phyloP scores from a whole-genome alignment of 2,888 invertebrate genomes.

The Mactromeris polynyma region DNA sequence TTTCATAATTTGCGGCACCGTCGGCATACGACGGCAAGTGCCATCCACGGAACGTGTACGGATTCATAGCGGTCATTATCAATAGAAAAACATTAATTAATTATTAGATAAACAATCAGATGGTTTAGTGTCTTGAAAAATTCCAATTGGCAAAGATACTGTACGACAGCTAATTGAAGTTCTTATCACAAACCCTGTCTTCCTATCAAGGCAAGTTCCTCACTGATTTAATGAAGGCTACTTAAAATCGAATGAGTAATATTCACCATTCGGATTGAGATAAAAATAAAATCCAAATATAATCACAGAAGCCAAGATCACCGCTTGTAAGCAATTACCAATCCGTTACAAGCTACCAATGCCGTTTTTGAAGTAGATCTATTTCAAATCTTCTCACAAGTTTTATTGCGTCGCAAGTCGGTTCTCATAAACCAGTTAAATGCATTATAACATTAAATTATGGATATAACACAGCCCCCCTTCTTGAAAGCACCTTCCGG shows the following conservation, averaged over 20 bases:
- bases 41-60: constrained; percentile 83
- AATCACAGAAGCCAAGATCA: background rate
- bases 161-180: background rate
- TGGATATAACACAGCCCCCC: constrained; percentile 13
- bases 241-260: background rate
- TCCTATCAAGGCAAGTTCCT: background rate
- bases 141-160: constrained; percentile 6
- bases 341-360: background rate
- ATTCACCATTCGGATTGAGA: background rate
- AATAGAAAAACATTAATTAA: constrained; percentile 34
- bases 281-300: constrained; percentile 13
- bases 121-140: constrained; percentile 16
- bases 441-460: constrained; percentile 5
- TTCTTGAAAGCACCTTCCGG: background rate
- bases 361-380: background rate
- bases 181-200: background rate
- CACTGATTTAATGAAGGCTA: background rate
- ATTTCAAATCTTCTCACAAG: constrained; percentile 4
- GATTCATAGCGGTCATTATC: constrained; percentile 80
- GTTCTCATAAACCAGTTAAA: constrained; percentile 8
- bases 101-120: constrained; percentile 18
- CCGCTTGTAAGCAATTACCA: background rate
- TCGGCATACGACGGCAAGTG: constrained; percentile 83
- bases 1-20: constrained; percentile 78
- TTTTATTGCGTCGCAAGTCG: background rate